Percentiles rank a stretch among this genome's conserved stretches.
These are phyloP conservation scores for Taeniopygia guttata DNA, from an alignment of 2,797 vertebrate genomes.

Conservation along the genomic window DNA sequence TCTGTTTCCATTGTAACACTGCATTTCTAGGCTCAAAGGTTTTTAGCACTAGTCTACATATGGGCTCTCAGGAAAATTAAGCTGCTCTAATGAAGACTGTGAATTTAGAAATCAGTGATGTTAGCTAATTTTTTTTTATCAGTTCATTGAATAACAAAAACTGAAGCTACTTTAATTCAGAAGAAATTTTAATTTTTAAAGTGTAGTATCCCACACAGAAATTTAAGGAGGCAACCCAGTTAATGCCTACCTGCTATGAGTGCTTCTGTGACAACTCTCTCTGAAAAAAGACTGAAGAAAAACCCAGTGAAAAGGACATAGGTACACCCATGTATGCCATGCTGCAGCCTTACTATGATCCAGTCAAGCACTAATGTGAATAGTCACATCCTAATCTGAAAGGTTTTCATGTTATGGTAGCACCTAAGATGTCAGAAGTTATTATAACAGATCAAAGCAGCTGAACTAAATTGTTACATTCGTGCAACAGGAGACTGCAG, in stretches of 20 bases:
- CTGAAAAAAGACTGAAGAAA: background rate
- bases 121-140: background rate
- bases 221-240: background rate
- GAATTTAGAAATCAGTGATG: background rate
- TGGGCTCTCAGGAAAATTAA: background rate
- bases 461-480: background rate
- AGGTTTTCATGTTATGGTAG: background rate
- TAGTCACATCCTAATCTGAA: background rate
- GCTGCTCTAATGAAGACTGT: background rate
- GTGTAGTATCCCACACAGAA: background rate
- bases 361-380: background rate
- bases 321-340: fast-evolving
- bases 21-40: background rate
- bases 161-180: background rate
- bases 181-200: background rate
- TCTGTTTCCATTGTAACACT: background rate
- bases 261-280: background rate
- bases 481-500: background rate
- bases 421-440: background rate
- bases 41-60: background rate
- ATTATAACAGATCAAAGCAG: background rate
- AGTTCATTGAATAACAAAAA: background rate
- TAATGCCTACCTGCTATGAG: background rate
- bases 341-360: background rate
- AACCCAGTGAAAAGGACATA: background rate